Evolutionary conservation across 2,797 vertebrate genomes (phyloP), one percentile per base, ranked within the genome.

Genomic region (Babyrousa celebensis): DNA sequence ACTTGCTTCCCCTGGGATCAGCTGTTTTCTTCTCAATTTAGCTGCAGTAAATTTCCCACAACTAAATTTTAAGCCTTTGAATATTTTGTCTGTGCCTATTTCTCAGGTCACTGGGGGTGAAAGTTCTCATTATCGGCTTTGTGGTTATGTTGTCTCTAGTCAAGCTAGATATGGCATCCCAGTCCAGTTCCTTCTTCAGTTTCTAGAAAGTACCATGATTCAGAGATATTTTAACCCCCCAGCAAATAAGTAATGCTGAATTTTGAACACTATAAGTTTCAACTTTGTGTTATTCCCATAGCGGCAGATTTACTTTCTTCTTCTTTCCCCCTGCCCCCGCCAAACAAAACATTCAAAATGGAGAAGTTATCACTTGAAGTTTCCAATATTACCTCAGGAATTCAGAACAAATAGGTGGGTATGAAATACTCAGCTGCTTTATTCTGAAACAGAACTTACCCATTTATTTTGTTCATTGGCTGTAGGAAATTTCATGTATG

Each of bases 11-110:
- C 91, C 23, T 67, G 86, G 77, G 93, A 96, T 75, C n/a, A 18
- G 8, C 92, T 96, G 71, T 78, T 96, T 97, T 94, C 87, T 96
- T 97, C 85, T 96, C 74, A 96, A 25, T 96, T 97, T 97, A 86
- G 89, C 83, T 84, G 77, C 36, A 93, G 52, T 79, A 85, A 68
- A 83, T 95, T 95, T 97, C 84, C 86, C 97, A 79, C 71, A 96
- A 79, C 60, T 94, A 90, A 87, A 97, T 94, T 96, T 95, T 89
- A 94, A 96, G 85, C 52, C 72, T 36, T 94, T 74, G 68, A 89
- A 62, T 92, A 62, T 95, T 87, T 96, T 90, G 63, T 93, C 87
- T 97, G 80, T 67, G 75, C 52, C 80, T 75, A 85, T 97, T 97
- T 92, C 90, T 65, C 83, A 89, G 88, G 72, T 95, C 52, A 52